These are phyloP conservation scores for Poecile atricapillus DNA, from an alignment of 2,113 vertebrate species.

Conservation along the genomic window DNA sequence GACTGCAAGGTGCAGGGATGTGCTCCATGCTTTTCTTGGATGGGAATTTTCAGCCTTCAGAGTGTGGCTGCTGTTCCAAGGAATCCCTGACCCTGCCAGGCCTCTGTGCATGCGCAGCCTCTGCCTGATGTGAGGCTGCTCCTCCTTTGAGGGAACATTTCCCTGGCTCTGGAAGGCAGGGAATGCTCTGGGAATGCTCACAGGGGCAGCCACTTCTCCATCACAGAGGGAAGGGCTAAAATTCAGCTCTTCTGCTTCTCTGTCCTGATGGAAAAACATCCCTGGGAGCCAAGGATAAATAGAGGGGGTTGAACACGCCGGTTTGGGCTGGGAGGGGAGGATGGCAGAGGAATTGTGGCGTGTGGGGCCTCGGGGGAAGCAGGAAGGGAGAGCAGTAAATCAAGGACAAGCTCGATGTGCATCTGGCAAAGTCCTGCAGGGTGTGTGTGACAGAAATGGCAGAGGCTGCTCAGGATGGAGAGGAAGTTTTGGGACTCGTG, in stretches of 20 bases:
- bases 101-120: not conserved
- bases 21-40: not conserved
- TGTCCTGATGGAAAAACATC: not conserved
- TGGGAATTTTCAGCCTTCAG: not conserved
- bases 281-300: not conserved
- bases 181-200: not conserved
- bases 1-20: not conserved
- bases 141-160: accelerated
- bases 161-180: not conserved
- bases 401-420: not conserved
- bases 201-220: not conserved
- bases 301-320: not conserved
- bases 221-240: not conserved
- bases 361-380: not conserved
- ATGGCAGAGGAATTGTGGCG: not conserved
- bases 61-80: not conserved
- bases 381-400: not conserved
- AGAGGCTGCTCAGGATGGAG: not conserved
- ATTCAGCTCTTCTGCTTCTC: not conserved
- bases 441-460: not conserved
- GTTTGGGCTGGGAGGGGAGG: not conserved
- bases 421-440: accelerated
- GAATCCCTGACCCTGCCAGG: not conserved
- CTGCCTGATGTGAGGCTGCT: not conserved
- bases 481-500: accelerated